A percentile compares a stretch with the other conserved stretches of the same genome.
These are phyloP conservation scores for Carcharodon carcharias DNA, from an alignment of 2,797 vertebrate genomes.

Conservation along the genomic window DNA sequence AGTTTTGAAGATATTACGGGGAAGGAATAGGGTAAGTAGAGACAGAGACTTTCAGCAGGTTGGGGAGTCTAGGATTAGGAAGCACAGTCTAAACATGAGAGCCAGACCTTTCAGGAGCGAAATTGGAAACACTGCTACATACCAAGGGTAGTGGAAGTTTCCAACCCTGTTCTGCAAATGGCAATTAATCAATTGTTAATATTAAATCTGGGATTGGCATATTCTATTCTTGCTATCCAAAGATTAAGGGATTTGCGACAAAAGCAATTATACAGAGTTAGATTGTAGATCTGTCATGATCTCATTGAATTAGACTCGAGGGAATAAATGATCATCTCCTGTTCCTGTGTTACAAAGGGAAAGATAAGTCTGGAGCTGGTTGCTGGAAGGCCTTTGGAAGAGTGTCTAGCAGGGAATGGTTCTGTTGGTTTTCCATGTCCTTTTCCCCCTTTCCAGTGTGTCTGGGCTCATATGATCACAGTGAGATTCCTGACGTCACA, in stretches of 20 bases:
- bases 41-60: background rate
- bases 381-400: background rate
- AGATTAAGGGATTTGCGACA: too few species aligned
- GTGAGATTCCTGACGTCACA: background rate
- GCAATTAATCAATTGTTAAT: background rate
- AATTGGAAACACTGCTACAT: background rate
- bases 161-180: background rate
- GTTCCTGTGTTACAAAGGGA: background rate
- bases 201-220: background rate
- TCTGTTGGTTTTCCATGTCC: too few species aligned
- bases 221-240: too few species aligned
- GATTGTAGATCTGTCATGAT: too few species aligned
- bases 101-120: background rate
- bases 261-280: too few species aligned
- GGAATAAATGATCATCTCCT: too few species aligned
- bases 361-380: too few species aligned
- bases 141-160: background rate
- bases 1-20: background rate
- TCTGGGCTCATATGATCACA: too few species aligned
- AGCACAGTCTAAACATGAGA: background rate
- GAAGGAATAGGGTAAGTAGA: background rate
- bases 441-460: background rate
- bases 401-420: too few species aligned
- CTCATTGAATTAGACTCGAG: too few species aligned
- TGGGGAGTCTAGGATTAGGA: background rate